phyloP scores from a whole-genome alignment of 2,113 vertebrate species.

The human region DNA sequence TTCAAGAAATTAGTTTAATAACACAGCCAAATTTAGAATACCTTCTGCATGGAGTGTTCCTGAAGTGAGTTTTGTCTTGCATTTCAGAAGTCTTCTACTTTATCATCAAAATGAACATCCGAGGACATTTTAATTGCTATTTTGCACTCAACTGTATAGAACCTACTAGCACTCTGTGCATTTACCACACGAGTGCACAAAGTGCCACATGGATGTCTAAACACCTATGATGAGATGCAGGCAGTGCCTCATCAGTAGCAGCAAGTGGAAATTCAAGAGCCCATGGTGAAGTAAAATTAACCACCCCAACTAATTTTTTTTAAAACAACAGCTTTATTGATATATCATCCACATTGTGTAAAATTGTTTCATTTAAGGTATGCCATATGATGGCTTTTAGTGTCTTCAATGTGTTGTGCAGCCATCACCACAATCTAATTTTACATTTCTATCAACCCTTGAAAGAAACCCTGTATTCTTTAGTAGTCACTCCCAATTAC shows the following conservation, averaged over 20 bases:
- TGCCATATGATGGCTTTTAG: background rate
- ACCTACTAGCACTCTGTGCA: background rate
- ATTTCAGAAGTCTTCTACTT: constrained; percentile 49
- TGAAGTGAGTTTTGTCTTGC: constrained; percentile 33
- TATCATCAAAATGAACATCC: constrained; percentile 56
- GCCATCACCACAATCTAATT: background rate
- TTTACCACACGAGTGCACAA: background rate
- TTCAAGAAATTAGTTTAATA: constrained; percentile 44
- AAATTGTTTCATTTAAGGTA: background rate
- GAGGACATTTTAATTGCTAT: constrained; percentile 63
- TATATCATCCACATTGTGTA: background rate
- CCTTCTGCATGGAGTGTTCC: background rate
- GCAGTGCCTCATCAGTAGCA: background rate
- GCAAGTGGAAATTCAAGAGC: background rate
- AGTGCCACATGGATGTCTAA: background rate
- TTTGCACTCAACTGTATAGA: constrained; percentile 37
- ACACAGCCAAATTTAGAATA: constrained; percentile 46
- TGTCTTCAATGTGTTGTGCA: background rate
- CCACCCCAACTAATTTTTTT: background rate
- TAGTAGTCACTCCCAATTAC: background rate
- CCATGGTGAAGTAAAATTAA: background rate
- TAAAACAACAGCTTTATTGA: background rate
- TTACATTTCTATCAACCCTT: background rate
- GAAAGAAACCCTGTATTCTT: background rate
- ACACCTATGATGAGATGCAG: background rate